A percentile compares a stretch with the other conserved stretches of the same genome.
Conservation (phyloP, 2,113 vertebrate species). For the Opisthocomus hoazin region DNA sequence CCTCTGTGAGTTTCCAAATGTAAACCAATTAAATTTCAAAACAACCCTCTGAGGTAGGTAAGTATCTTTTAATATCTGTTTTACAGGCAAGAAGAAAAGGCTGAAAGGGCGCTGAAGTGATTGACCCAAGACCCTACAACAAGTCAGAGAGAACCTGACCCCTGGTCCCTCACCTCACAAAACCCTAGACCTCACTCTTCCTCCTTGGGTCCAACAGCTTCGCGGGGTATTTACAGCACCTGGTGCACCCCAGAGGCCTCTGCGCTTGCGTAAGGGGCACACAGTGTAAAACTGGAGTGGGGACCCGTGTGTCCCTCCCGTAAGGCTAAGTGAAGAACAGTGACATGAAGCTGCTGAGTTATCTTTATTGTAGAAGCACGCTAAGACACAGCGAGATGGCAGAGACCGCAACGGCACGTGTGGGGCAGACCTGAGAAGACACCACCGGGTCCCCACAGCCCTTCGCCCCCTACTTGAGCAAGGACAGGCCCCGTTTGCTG, state of each 20-base stretch:
- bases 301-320: not conserved
- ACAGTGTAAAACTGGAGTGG: fast-evolving
- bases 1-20: not conserved
- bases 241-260: not conserved
- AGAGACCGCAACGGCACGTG: not conserved
- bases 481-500: not conserved
- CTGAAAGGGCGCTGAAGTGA: not conserved
- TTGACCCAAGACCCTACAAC: not conserved
- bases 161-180: not conserved
- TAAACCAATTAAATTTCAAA: constrained; percentile 21
- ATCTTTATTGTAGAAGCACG: constrained; percentile 53
- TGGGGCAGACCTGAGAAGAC: not conserved
- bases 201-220: not conserved
- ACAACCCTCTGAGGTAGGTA: constrained; percentile 52
- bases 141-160: not conserved
- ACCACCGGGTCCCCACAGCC: not conserved
- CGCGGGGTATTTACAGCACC: not conserved
- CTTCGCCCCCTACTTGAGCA: not conserved
- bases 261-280: not conserved
- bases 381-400: not conserved
- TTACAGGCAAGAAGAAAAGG: not conserved
- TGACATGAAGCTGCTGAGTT: constrained; percentile 29
- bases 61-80: not conserved
- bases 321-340: constrained; percentile 20
- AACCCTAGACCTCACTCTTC: not conserved